Evolutionary conservation across 2,888 invertebrate genomes (phyloP), one percentile per base, ranked within the genome.

Genomic region (Oligia strigilis): DNA sequence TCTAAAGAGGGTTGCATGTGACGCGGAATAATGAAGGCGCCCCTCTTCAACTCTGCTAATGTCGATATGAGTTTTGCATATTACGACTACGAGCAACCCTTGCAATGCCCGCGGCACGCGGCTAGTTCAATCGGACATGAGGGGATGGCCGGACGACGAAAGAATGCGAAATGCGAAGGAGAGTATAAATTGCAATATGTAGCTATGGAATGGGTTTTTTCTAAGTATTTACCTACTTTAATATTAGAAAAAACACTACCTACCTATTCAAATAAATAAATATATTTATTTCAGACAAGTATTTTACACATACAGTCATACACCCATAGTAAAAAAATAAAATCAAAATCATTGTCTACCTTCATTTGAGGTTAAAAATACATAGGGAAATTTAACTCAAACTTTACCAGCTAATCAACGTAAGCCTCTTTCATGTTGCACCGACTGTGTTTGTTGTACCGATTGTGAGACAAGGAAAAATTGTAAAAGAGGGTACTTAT

Each of bases 11-110:
- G 94, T 92, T 93, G 95, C 90, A 92, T 94, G 92, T 94, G 95
- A 95, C 95, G 94, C 88, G 92, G 91, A 95, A 95, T 95, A 96
- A 96, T 94, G 93, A 94, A 93, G 91, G 93, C 91, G 90, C 93
- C 92, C 93, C 93, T 93, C 91, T 89, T 87, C 85, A 86, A 88
- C 88, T 87, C 90, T 85, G 78, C 89, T 91, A 89, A 90, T 89
- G 92, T 88, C 89, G 92, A 93, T 93, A 92, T 90, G 91, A 92
- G 93, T 93, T 96, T 95, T 95, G 96, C 95, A 95, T 95, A 94
- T 91, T 92, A 89, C 36, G 4, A 36, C 36, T 36, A 36, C 60
- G 29, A 5, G 36, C 43, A 84, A 83, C 78, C 83, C 79, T 83
- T 84, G 64, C 83, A 46, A 8, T 52, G 82, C 73, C 73, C 71